Base-by-base conservation (phyloP, 2,113 vertebrate genomes). In the Cyanoliseus patagonus region DNA sequence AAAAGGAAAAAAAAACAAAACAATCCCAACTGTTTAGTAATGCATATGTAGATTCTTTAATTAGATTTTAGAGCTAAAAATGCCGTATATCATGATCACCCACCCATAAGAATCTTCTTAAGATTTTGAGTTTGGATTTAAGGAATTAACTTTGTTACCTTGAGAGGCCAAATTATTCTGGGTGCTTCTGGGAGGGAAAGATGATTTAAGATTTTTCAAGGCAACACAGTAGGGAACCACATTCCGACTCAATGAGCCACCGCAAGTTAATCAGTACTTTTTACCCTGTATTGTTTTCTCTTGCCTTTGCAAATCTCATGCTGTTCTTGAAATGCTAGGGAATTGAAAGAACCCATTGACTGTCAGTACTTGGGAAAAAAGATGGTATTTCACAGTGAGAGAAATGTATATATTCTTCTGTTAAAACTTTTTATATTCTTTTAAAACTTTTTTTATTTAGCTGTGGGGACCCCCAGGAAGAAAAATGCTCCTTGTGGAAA, bases 161-260 rank as follows among this genome's bases (percentile, higher is more conserved):
- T 76, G 52, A 94, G 66, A 94, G 42, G 94, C 51, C 73, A 87
- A 72, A 79, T 93, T 94, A 44, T 95, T 72, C 70, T 85, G 63
- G 31, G n/a, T 91, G 69, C 46, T 94, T 85, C 68, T 80, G 41
- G 80, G 51, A 88, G 76, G 42, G 64, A 64, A 77, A 68, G 81
- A 89, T 96, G 95, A 97, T 95, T 95, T 95, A 94, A 89, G 94
- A 69, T 95, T 97, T 93, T 95, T 67, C 93, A 83, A 92, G 87
- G 14, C 73, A 92, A 35, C 90, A 0, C 90, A 31, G 93, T 78
- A 86, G 91, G 94, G 68, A 92, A 63, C 51, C 42, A 25, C 86
- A 95, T 96, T 94, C 51, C 80, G 51, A 91, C 83, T 95, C 91
- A 94, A 85, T 95, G 95, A 95, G 77, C 83, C 88, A 83, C 90